Base-by-base conservation (phyloP, 53 echinoderm and acorn worm species). In the Holothuria leucospilota region DNA sequence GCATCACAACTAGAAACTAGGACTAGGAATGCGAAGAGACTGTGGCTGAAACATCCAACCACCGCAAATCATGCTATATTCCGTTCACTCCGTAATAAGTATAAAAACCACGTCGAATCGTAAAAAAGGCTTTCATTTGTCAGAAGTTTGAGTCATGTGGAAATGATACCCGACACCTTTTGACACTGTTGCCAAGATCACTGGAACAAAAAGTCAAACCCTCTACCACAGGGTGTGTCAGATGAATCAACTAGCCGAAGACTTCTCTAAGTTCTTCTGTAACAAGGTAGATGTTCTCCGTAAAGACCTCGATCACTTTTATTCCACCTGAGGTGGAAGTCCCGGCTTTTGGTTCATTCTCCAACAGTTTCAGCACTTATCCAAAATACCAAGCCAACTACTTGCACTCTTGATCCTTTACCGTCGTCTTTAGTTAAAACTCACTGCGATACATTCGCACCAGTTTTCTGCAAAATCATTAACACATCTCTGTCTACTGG, bases 1-100 rank as follows among this genome's bases (percentile, higher is more conserved):
- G 62, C 82, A 10, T 82, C 82, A 82, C 30, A 38, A 10, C 39
- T 82, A 21, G 62, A 61, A 25, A 82, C 82, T 39, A 30, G 15
- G 29, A 82, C 82, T 13, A 61, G 82, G 34, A 82, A 82, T 82
- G 82, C 62, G 8, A 38, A 62, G 25, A 62, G 62, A 24, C 62
- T 39, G 21, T 82, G 82, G 63, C 18, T 82, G 46, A 82, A 82
- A 40, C 82, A 82, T 63, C 62, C 63, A 62, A 82, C 82, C 62
- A 23, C 82, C 15, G 64, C 29, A 18, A 61, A 82, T 38, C 46
- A 38, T 27, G 40, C 23, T 28, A 26, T 30, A 20, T 82, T 82
- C 62, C 39, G 82, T 28, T 82, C 64, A 29, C 20, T 38, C 9
- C 30, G 63, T 34, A 63, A 9, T 42, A n/a, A n/a, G n/a, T n/a